Conservation (phyloP, 2,888 invertebrate species). For the Euplagia quadripunctaria region DNA sequence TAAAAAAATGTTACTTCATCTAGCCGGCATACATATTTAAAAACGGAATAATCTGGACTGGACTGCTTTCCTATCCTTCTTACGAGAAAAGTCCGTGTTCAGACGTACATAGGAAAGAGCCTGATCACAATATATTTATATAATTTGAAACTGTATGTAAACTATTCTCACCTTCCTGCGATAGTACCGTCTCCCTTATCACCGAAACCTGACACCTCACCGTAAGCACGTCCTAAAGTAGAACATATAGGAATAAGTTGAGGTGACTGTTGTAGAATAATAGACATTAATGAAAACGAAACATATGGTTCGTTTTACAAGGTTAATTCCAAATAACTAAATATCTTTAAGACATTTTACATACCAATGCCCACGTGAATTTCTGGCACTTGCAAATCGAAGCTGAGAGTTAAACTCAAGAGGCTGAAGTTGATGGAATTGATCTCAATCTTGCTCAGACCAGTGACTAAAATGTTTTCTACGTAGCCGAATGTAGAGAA, state of each 20-base stretch:
- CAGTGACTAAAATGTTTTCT: constrained; percentile 52
- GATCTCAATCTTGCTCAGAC: constrained; percentile 71
- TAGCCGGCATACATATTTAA: no score
- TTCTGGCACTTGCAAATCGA: constrained; percentile 64
- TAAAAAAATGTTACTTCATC: no score
- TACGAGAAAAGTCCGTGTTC: no score
- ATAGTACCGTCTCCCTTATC: not conserved
- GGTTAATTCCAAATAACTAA: not conserved
- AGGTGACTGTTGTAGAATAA: no score
- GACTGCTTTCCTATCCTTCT: no score
- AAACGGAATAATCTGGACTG: no score
- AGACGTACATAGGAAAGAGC: no score
- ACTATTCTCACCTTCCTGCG: not conserved
- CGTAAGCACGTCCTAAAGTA: not conserved
- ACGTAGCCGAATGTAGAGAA: constrained; percentile 49
- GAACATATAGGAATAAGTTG: not conserved
- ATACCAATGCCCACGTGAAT: constrained; percentile 59
- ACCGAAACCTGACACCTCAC: not conserved
- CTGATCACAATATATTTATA: not conserved
- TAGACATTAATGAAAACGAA: not conserved
- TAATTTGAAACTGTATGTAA: not conserved
- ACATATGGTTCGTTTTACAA: no score
- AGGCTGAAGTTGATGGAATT: constrained; percentile 58
- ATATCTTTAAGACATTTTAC: constrained; percentile 22
- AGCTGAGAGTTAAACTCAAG: constrained; percentile 56